Percentiles rank a stretch among this genome's conserved stretches.
Conservation (phyloP, 2,113 vertebrate species). For the Barbus barbus region DNA sequence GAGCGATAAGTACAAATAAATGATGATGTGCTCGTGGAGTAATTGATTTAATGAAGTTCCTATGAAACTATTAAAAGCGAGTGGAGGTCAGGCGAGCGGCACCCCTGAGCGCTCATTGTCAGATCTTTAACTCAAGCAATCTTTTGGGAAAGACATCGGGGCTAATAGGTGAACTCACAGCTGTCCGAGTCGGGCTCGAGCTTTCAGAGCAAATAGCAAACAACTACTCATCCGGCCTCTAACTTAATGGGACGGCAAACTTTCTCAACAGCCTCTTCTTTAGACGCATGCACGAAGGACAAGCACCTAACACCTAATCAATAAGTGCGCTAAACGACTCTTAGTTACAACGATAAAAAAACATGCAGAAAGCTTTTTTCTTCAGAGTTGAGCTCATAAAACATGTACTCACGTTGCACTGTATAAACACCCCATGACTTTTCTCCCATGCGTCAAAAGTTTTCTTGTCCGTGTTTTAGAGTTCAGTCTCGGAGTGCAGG, state of each 20-base stretch:
- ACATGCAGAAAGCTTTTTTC: slow-evolving; percentile 22
- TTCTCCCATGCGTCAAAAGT: slow-evolving; percentile 48
- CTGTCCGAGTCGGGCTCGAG: slow-evolving; percentile 77
- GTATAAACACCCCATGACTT: slow-evolving; percentile 45
- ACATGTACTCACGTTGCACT: slow-evolving; percentile 54
- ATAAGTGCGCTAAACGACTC: slow-evolving; percentile 27
- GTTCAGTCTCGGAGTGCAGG: slow-evolving; percentile 70
- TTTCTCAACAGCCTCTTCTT: slow-evolving; percentile 28
- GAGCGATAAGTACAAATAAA: slow-evolving; percentile 84
- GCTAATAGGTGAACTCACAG: slow-evolving; percentile 89
- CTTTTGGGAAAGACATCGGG: slow-evolving; percentile 86
- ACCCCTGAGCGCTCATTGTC: slow-evolving; percentile 84
- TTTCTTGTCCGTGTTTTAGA: slow-evolving; percentile 59
- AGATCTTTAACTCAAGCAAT: slow-evolving; percentile 85
- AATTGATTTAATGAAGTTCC: slow-evolving; percentile 96
- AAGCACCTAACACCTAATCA: slow-evolving; percentile 5
- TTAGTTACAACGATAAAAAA: slow-evolving; percentile 4
- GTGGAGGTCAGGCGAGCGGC: slow-evolving; percentile 84
- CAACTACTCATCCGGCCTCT: slow-evolving; percentile 56
- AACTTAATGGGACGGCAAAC: slow-evolving; percentile 54
- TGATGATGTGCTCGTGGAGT: slow-evolving; percentile 84
- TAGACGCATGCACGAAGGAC: neutral
- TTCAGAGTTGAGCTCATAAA: slow-evolving; percentile 43
- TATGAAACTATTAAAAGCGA: slow-evolving; percentile 88
- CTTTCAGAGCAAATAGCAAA: slow-evolving; percentile 53